Base-by-base conservation (phyloP, 2,113 vertebrate species). In the Pelecanoides urinatrix region DNA sequence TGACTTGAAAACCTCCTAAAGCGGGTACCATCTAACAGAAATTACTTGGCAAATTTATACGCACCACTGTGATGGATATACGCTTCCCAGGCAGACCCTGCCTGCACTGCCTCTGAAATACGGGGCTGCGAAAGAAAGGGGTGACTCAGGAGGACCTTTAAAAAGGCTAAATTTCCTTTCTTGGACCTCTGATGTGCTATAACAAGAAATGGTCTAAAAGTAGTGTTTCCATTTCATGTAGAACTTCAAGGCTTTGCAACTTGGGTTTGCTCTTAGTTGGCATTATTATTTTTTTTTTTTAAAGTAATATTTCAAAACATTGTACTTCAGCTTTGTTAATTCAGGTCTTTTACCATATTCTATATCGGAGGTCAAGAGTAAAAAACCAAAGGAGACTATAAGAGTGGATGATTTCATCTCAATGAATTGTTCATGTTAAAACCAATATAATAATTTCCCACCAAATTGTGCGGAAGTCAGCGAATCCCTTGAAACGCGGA, bases 61-160 rank as follows among this genome's bases (percentile, higher is more conserved):
- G 6, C 29, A 2, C 23, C 0, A 0, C 9, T 13, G 47, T 19
- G 74, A 44, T 16, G 44, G 34, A n/a, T 8, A 14, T 7, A 17
- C 6, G 2, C 13, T 14, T 26, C 25, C 13, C 21, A 2, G 59
- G 16, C 61, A 79, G 68, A 27, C 27, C 44, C 66, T 26, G 55
- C 55, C 68, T 6, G 36, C 1, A 1, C 40, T 16, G 32, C 67
- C 45, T 55, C 49, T 26, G 7, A 67, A 62, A 52, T 29, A 56
- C 3, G 30, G 44, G 12, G 4, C 45, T 1, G 5, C 1, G 4
- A 19, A 29, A 40, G 49, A 50, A n/a, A 18, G 2, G 44, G 16
- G 29, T 22, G 17, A 13, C 8, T 70, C 45, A 26, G 30, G 10
- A 71, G 82, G 44, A 82, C 76, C n/a, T 53, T 36, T 42, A 30